Conservation (phyloP, 2,888 invertebrate species). For the Rhingia campestris region DNA sequence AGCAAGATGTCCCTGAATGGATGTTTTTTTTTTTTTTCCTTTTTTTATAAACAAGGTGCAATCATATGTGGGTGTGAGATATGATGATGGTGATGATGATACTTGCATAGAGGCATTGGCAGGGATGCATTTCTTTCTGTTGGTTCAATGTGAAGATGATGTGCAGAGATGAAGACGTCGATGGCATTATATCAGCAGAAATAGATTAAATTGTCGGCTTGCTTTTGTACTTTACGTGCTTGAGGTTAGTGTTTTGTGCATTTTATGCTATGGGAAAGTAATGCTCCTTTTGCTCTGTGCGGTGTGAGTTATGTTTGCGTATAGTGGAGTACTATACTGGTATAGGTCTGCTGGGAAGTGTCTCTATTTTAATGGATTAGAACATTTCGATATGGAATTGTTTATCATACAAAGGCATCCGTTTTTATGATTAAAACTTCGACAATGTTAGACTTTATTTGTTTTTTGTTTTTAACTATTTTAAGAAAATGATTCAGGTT, state of each 20-base stretch:
- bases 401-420: too few relatives aligned
- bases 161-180: conserved; percentile 18
- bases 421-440: too few relatives aligned
- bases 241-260: conserved; percentile 45
- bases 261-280: conserved; percentile 30
- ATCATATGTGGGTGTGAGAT: conserved; percentile 48
- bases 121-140: not conserved
- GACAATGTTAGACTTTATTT: too few relatives aligned
- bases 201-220: conserved; percentile 59
- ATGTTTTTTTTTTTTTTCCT: conserved; percentile 6
- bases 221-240: conserved; percentile 17
- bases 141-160: conserved; percentile 6
- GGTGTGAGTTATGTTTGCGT: not conserved
- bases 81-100: conserved; percentile 12
- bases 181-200: conserved; percentile 7
- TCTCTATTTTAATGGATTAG: not conserved
- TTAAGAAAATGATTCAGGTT: too few relatives aligned
- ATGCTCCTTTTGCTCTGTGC: conserved; percentile 9
- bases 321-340: not conserved
- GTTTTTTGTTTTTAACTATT: too few relatives aligned
- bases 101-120: not conserved
- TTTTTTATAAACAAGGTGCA: conserved; percentile 31
- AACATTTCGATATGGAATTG: too few relatives aligned
- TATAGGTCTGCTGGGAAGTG: not conserved
- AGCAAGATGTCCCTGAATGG: conserved; percentile 4